phyloP scores from a whole-genome alignment of 2,113 vertebrate genomes.

The Isichthys henryi region DNA sequence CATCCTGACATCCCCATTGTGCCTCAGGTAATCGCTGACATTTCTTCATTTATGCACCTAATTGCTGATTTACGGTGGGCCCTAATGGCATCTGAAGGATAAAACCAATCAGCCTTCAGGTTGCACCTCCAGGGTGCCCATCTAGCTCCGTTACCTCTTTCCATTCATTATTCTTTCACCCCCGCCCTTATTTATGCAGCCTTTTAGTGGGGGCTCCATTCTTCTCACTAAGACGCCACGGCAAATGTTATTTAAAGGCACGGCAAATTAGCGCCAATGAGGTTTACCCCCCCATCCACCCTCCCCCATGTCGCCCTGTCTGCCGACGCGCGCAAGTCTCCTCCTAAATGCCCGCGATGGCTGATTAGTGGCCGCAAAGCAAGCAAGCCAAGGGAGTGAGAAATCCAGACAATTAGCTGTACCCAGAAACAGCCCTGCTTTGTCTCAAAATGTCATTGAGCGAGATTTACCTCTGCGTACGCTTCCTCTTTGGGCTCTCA shows the following conservation, averaged over 20 bases:
- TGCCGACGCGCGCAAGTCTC: constrained; percentile 33
- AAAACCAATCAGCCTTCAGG: constrained; percentile 38
- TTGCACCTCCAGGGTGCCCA: constrained; percentile 44
- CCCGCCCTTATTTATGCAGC: constrained; percentile 58
- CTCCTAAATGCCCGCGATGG: constrained; percentile 47
- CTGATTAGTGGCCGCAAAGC: constrained; percentile 54
- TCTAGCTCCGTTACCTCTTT: constrained; percentile 33
- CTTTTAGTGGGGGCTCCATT: constrained; percentile 45
- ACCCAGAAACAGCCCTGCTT: background rate
- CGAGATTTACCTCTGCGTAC: background rate
- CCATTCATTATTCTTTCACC: constrained; percentile 36
- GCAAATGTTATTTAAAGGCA: constrained; percentile 61
- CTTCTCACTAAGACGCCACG: constrained; percentile 47
- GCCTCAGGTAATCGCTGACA: constrained; percentile 50
- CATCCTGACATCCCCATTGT: constrained; percentile 36
- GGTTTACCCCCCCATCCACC: constrained; percentile 23
- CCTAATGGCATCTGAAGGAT: constrained; percentile 45
- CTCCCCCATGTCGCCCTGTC: constrained; percentile 19
- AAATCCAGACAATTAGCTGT: background rate
- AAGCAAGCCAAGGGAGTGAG: constrained; percentile 32
- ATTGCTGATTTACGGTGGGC: constrained; percentile 54
- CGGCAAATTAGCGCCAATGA: constrained; percentile 36
- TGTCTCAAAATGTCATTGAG: constrained; percentile 15
- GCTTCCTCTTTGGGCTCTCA: background rate
- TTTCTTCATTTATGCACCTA: constrained; percentile 51